phyloP scores from a whole-genome alignment of 2,888 invertebrate species.

The Aphrophora alni region DNA sequence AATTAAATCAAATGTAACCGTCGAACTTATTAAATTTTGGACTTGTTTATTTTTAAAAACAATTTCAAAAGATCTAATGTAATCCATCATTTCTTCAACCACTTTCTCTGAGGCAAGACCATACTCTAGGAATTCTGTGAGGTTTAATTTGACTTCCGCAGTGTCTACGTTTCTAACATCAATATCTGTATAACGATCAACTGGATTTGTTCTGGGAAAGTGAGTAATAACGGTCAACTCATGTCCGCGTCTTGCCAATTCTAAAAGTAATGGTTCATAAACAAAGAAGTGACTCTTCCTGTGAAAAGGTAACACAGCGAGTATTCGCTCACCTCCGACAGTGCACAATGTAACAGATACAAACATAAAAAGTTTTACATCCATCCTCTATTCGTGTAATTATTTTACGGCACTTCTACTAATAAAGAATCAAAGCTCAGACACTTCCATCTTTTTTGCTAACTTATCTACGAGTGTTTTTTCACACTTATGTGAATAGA shows the following conservation, averaged over 20 bases:
- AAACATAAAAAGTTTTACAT: no score
- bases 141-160: not conserved
- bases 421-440: no score
- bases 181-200: not conserved
- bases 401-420: no score
- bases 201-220: constrained; percentile 59
- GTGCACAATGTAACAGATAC: not conserved
- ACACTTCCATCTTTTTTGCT: no score
- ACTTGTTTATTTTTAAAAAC: not conserved
- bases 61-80: not conserved
- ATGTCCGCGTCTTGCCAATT: constrained; percentile 68
- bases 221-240: constrained; percentile 71
- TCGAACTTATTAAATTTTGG: not conserved
- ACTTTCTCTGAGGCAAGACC: not conserved
- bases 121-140: not conserved
- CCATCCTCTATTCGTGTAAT: no score
- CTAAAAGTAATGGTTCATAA: constrained; percentile 65
- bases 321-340: constrained; percentile 55
- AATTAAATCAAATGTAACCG: not conserved
- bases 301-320: constrained; percentile 70
- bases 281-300: constrained; percentile 75
- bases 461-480: no score
- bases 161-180: not conserved
- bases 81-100: not conserved
- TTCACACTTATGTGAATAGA: no score